A percentile compares a stretch with the other conserved stretches of the same genome.
Conservation (phyloP, 2,113 vertebrate species). For the Archocentrus centrarchus region DNA sequence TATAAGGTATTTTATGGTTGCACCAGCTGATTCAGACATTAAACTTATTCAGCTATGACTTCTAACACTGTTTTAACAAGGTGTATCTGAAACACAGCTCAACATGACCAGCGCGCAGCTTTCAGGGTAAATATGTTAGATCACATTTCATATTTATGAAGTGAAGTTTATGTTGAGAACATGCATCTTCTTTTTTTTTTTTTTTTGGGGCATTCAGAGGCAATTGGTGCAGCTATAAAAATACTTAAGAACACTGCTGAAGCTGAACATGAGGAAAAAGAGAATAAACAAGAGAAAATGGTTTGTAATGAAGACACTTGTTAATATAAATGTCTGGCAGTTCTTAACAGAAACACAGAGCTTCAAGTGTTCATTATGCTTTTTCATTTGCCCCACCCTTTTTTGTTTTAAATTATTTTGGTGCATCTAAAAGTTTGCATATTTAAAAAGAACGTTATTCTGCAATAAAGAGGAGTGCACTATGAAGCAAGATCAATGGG, state of each 20-base stretch:
- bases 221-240: background rate
- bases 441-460: background rate
- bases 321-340: slow-evolving; percentile 38
- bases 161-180: background rate
- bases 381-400: background rate
- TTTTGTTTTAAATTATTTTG: background rate
- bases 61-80: background rate
- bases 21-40: background rate
- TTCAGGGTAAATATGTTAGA: background rate
- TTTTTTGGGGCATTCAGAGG: background rate
- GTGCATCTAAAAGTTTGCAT: background rate
- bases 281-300: background rate
- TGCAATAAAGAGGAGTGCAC: background rate
- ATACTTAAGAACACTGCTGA: background rate
- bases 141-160: background rate
- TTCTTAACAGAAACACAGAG: slow-evolving; percentile 21
- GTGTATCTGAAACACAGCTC: background rate
- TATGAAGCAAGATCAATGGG: background rate
- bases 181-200: background rate
- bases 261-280: background rate
- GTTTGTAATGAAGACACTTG: slow-evolving; percentile 27
- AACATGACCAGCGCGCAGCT: background rate
- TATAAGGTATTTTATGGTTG: background rate
- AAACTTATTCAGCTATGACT: background rate
- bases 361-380: background rate